Conservation (phyloP, 2,797 vertebrate species). For the Falco peregrinus region DNA sequence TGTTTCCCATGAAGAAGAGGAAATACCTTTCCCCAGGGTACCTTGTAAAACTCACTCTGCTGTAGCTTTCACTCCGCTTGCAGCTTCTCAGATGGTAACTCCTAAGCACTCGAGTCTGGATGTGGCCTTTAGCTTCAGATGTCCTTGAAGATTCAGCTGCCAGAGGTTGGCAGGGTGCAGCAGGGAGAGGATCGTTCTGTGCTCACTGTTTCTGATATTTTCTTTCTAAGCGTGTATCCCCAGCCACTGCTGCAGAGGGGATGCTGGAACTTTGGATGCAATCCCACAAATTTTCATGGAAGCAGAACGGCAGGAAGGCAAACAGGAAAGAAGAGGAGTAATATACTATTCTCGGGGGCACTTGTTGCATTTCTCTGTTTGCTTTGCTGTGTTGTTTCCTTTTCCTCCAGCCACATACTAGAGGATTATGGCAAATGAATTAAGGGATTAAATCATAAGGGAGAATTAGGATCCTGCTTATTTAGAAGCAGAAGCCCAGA, state of each 20-base stretch:
- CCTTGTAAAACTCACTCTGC: background rate
- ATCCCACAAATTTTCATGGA: constrained; percentile 46
- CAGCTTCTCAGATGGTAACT: background rate
- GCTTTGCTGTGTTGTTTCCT: background rate
- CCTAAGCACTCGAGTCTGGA: background rate
- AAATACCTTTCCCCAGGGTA: background rate
- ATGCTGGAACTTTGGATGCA: constrained; percentile 31
- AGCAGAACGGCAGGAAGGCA: constrained; percentile 57
- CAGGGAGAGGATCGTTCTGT: background rate
- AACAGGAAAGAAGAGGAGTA: constrained; percentile 68
- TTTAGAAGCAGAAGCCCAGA: constrained; percentile 26
- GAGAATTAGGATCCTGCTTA: constrained; percentile 8
- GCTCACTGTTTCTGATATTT: constrained; percentile 5
- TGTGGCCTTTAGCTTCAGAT: constrained; percentile 1
- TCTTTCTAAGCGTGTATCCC: background rate
- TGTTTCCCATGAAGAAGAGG: background rate
- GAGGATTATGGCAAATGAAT: constrained; percentile 49
- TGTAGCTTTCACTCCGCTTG: background rate
- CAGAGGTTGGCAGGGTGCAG: background rate
- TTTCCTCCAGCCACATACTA: constrained; percentile 23
- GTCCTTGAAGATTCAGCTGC: constrained; percentile 13
- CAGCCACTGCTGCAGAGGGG: constrained; percentile 7
- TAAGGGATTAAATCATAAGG: constrained; percentile 40
- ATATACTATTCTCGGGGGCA: constrained; percentile 39
- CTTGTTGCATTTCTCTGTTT: constrained; percentile 40